Evolutionary conservation across 2,113 vertebrate genomes (phyloP).

Genomic region (Emydocephalus ijimae): DNA sequence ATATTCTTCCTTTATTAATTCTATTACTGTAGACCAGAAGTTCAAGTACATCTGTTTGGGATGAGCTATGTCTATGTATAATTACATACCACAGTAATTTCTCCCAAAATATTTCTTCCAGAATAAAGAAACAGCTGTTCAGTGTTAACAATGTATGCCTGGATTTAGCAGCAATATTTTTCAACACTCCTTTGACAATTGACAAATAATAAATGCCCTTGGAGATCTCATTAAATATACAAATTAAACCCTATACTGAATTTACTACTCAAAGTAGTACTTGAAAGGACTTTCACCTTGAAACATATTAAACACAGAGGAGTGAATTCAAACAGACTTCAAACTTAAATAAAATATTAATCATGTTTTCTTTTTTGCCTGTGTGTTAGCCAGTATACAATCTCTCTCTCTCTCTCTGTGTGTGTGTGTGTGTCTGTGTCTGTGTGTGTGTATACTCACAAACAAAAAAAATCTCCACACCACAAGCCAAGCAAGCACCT

Average conservation of each 20-base stretch:
- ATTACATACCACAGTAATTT: slow-evolving; percentile 16
- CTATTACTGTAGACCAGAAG: not conserved
- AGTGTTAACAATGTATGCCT: not conserved
- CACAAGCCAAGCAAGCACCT: no score
- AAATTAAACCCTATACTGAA: slow-evolving; percentile 11
- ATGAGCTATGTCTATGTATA: slow-evolving; percentile 4
- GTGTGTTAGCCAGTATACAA: not conserved
- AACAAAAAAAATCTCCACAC: no score
- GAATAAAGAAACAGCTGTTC: slow-evolving; percentile 2
- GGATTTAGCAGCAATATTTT: slow-evolving; percentile 10
- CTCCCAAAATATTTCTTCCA: not conserved
- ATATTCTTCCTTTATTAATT: slow-evolving; percentile 1
- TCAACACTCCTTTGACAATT: not conserved
- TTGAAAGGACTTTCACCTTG: not conserved
- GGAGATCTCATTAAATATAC: slow-evolving; percentile 30
- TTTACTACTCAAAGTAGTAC: slow-evolving; percentile 1
- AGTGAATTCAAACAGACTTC: not conserved
- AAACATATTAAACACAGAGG: not conserved
- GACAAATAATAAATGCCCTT: slow-evolving; percentile 26
- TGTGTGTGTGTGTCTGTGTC: no score
- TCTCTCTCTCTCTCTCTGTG: no score
- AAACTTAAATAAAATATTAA: slow-evolving; percentile 9
- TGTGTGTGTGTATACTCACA: no score
- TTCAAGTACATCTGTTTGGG: not conserved
- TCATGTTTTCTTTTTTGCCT: not conserved